These are phyloP conservation scores for Hippocampus mohnikei DNA, from an alignment of 2,113 vertebrate species.

Conservation along the genomic window DNA sequence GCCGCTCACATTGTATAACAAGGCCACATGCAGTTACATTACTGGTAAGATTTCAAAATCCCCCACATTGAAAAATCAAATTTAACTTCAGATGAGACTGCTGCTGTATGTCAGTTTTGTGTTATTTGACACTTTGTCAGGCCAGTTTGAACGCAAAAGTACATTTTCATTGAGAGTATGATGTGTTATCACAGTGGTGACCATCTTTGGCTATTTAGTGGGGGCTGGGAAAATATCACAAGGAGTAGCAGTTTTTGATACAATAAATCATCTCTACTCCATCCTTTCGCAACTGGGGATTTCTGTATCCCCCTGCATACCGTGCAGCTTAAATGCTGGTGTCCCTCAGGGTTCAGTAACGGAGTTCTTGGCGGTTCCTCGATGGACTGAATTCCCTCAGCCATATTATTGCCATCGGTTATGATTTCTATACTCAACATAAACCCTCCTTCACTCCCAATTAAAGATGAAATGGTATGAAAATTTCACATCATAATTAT, in stretches of 20 bases:
- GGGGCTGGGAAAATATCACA: neutral
- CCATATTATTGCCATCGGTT: neutral
- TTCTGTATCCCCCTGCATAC: neutral
- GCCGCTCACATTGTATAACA: neutral
- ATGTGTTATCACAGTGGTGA: neutral
- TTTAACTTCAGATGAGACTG: slow-evolving; percentile 3
- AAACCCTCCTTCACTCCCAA: neutral
- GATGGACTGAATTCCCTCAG: neutral
- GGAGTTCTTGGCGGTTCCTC: neutral
- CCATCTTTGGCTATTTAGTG: neutral
- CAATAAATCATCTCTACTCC: neutral
- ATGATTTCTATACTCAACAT: neutral
- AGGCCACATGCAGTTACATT: slow-evolving; percentile 28
- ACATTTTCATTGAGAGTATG: neutral
- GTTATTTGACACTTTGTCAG: neutral
- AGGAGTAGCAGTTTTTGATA: neutral
- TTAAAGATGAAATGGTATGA: neutral
- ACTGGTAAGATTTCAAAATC: slow-evolving; percentile 39
- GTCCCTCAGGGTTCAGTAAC: neutral
- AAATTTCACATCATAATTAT: neutral
- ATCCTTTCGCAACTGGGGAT: neutral
- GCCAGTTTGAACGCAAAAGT: neutral
- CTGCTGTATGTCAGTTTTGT: neutral
- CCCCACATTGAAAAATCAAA: slow-evolving; percentile 13
- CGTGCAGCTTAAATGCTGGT: neutral